Evolutionary conservation across 2,113 vertebrate genomes (phyloP), one percentile per base, ranked within the genome.

Genomic region (Daubentonia madagascariensis): DNA sequence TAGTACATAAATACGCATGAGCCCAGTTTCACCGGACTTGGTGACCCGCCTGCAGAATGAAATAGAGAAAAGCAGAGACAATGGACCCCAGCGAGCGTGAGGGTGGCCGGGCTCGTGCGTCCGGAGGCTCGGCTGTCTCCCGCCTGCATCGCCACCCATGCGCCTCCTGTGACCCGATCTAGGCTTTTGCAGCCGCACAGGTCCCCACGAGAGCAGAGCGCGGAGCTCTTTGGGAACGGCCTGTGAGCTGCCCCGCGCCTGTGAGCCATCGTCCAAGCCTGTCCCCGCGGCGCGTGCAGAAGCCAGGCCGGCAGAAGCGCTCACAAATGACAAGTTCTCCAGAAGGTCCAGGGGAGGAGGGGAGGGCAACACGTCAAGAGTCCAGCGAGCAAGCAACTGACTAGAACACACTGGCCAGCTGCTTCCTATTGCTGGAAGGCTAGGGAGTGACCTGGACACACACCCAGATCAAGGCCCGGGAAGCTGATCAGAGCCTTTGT

Each of bases 231-330:
- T 35, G 22, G 73, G 35, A 37, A 9, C 18, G 23, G 32, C 16
- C 52, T 48, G 2, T 32, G 23, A 14, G n/a, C 23, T 22, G n/a
- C 32, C 68, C 54, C 5, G 16, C 2, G 5, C 25, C 30, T 17
- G 16, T 16, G 12, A 76, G 12, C 28, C 23, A 20, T 30, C 5
- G 59, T 48, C 13, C 3, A 35, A 18, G 59, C 35, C 22, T 57
- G 16, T 16, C 28, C 10, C 32, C 2, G 1, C 50, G 20, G 30
- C 12, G 25, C 1, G 0, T 22, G 8, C 30, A 68, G 23, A 67
- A 95, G 14, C 28, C n/a, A n/a, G 45, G 43, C 23, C 50, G 50
- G 30, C 23, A 67, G 80, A 75, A 37, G 6, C 37, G 37, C 28
- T 40, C n/a, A 68, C 11, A 50, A 50, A 32, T 61, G 18, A 23